A percentile compares a stretch with the other conserved stretches of the same genome.
Conservation (phyloP, 2,888 invertebrate genomes). For the Tenthredo livida region DNA sequence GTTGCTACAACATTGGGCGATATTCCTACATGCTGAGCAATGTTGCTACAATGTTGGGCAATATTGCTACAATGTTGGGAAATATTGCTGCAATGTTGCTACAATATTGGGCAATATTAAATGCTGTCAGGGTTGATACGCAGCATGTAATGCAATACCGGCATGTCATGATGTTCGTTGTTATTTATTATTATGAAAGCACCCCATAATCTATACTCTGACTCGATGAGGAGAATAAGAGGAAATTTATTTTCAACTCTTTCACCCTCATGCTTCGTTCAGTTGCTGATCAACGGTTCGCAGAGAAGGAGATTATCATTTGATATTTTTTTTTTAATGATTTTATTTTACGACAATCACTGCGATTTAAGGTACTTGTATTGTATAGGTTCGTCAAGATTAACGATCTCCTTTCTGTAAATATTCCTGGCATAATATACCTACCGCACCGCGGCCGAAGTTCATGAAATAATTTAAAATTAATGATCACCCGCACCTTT, state of each 20-base stretch:
- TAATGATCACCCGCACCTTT: slow-evolving; percentile 5
- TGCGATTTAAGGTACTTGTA: background rate
- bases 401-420: slow-evolving; percentile 13
- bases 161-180: background rate
- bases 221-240: background rate
- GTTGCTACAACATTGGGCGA: too few species aligned
- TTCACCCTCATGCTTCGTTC: background rate
- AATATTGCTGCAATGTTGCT: too few species aligned
- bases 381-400: background rate
- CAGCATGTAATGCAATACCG: background rate
- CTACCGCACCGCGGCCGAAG: background rate
- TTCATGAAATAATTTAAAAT: slow-evolving; percentile 12
- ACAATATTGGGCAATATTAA: too few species aligned
- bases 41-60: too few species aligned
- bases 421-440: background rate
- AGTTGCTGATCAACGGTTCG: background rate
- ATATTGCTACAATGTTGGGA: too few species aligned
- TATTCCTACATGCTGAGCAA: too few species aligned
- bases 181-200: background rate
- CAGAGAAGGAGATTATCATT: background rate
- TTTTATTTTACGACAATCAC: background rate
- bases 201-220: too few species aligned
- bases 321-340: background rate
- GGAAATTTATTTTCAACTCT: background rate
- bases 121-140: too few species aligned